Conservation (phyloP, 2,888 invertebrate species). For the Ametastegia equiseti region DNA sequence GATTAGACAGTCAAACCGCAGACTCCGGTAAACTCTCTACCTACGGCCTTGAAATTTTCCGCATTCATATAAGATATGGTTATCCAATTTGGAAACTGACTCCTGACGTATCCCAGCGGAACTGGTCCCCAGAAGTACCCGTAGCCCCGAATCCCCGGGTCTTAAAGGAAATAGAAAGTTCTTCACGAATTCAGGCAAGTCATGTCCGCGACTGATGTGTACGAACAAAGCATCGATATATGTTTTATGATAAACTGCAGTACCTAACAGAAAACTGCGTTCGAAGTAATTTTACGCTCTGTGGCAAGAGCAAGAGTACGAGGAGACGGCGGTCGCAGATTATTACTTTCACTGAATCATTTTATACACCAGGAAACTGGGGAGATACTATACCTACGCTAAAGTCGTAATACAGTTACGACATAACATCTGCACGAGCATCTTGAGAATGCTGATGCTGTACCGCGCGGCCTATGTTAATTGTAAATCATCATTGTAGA, state of each 20-base stretch:
- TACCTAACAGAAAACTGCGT: not conserved
- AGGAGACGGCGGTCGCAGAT: constrained; percentile 8
- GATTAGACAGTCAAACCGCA: not conserved
- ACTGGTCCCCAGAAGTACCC: not conserved
- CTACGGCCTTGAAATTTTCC: constrained; percentile 40
- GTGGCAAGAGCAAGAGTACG: not conserved
- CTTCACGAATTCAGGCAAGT: not conserved
- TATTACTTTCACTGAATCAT: constrained; percentile 31
- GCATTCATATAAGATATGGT: constrained; percentile 1
- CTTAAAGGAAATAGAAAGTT: constrained; percentile 27
- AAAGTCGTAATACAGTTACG: constrained; percentile 21
- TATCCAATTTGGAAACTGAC: constrained; percentile 10
- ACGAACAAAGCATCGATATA: not conserved
- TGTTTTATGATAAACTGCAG: constrained; percentile 12
- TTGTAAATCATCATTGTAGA: not conserved
- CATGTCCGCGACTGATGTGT: not conserved
- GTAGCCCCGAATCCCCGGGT: not conserved
- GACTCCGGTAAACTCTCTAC: constrained; percentile 33
- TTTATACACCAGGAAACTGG: constrained; percentile 32
- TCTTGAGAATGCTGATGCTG: constrained; percentile 1
- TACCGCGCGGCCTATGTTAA: not conserved
- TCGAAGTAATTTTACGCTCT: constrained; percentile 13
- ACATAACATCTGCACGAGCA: constrained; percentile 26
- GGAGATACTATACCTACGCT: too few species aligned
- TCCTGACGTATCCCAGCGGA: not conserved